phyloP scores from a whole-genome alignment of 1,140 invertebrate species.

The Drosophila ananassae region DNA sequence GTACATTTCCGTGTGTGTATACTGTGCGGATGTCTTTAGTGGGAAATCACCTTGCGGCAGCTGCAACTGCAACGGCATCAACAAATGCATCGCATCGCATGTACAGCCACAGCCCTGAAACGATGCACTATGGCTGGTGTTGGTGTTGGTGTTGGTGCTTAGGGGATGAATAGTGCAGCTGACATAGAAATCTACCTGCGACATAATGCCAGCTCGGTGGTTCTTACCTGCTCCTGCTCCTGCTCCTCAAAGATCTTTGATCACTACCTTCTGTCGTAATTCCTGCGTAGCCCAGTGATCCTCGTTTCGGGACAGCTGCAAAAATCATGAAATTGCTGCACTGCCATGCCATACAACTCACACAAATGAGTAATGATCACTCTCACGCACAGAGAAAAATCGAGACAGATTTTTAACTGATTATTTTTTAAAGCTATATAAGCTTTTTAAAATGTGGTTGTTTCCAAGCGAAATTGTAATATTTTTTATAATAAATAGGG shows the following conservation, averaged over 20 bases:
- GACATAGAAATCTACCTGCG: constrained; percentile 74
- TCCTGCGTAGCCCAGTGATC: constrained; percentile 76
- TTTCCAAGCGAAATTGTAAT: no score
- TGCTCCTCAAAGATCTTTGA: constrained; percentile 45
- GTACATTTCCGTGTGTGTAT: constrained; percentile 11
- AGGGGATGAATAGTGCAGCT: constrained; percentile 69
- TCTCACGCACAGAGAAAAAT: constrained; percentile 34
- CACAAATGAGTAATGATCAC: constrained; percentile 32
- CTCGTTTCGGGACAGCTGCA: constrained; percentile 68
- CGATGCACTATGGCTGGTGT: constrained; percentile 37
- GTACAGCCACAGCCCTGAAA: constrained; percentile 60
- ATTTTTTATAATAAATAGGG: no score
- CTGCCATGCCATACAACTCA: constrained; percentile 29
- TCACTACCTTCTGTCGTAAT: constrained; percentile 60
- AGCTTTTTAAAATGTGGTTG: not conserved
- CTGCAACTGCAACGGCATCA: constrained; percentile 62
- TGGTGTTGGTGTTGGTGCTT: constrained; percentile 34
- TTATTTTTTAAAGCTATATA: not conserved
- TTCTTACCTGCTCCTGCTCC: constrained; percentile 45
- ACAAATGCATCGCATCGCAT: constrained; percentile 46
- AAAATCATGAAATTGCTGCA: constrained; percentile 73
- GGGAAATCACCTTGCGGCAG: constrained; percentile 81
- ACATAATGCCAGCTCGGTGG: constrained; percentile 51
- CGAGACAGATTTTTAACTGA: constrained; percentile 14
- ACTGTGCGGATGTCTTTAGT: constrained; percentile 46